Base-by-base conservation (phyloP, 2,113 vertebrate genomes). In the Podilymbus podiceps region DNA sequence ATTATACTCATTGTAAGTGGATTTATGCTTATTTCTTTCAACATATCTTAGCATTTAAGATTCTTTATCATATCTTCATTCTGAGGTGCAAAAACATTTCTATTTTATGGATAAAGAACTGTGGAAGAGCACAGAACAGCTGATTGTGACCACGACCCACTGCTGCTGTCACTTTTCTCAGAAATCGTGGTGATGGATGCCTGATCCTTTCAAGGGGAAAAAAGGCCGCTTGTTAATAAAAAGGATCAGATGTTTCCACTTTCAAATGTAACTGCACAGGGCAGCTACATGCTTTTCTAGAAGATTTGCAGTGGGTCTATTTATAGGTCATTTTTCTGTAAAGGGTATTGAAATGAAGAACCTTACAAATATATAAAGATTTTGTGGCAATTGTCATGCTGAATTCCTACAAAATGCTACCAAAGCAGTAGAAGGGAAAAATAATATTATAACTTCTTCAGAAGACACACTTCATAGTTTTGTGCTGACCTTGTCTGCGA, bases 131-230 rank as follows among this genome's bases (percentile, higher is more conserved):
- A 69, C 38, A 79, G 42, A 86, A 69, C 2, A 4, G 9, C 81
- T 58, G 33, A 15, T 56, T 2, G 0, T 52, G 38, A 42, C 50
- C 47, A 8, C 0, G 1, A 42, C 28, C 53, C 17, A 28, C 53
- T 74, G 72, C 60, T 58, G 73, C 49, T 8, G 1, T 33, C 31
- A 58, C 16, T 9, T 63, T 79, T 74, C 67, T 55, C 23, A 69
- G 67, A 55, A 20, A 24, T 10, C 20, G 44, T 71, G 46, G 9
- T 69, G 50, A 12, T 71, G 23, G 72, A 49, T 53, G 52, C 6
- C 19, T 40, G 31, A 85, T 76, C 31, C 23, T 72, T 72, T 85
- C 40, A 44, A 81, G 18, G 21, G 33, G 21, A 55, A 13, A 23
- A 23, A 76, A 31, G 4, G 9, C 9, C 15, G 12, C 9, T 47